phyloP scores from a whole-genome alignment of 2,113 vertebrate genomes.

The Alligator mississippiensis region DNA sequence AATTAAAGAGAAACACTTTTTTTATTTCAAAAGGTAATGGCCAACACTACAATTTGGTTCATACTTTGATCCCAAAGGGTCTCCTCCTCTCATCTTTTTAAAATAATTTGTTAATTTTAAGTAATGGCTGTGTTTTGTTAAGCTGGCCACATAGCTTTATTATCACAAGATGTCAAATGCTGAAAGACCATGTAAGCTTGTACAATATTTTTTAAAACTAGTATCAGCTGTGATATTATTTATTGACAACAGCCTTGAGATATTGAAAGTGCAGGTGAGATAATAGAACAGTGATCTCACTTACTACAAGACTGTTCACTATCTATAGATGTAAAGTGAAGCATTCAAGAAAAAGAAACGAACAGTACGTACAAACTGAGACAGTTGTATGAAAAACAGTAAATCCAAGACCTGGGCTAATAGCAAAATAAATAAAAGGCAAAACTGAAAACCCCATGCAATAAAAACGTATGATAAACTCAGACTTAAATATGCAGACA shows the following conservation, averaged over 20 bases:
- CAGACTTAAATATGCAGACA: background rate
- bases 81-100: background rate
- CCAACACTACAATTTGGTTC: background rate
- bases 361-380: background rate
- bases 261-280: constrained; percentile 15
- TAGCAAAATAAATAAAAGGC: background rate
- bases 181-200: background rate
- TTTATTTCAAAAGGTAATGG: background rate
- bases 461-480: background rate
- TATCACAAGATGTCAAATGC: background rate
- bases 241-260: background rate
- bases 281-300: background rate
- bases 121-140: background rate
- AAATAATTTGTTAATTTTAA: background rate
- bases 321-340: constrained; percentile 20
- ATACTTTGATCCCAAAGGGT: background rate
- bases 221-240: background rate
- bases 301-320: background rate
- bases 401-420: background rate
- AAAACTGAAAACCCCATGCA: background rate
- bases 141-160: background rate
- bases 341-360: background rate
- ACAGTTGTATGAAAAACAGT: background rate
- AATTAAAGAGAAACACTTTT: background rate
- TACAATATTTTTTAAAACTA: background rate